A percentile compares a stretch with the other conserved stretches of the same genome.
These are phyloP conservation scores for Triops longicaudatus DNA, from an alignment of 1,140 invertebrate genomes.

Conservation along the genomic window DNA sequence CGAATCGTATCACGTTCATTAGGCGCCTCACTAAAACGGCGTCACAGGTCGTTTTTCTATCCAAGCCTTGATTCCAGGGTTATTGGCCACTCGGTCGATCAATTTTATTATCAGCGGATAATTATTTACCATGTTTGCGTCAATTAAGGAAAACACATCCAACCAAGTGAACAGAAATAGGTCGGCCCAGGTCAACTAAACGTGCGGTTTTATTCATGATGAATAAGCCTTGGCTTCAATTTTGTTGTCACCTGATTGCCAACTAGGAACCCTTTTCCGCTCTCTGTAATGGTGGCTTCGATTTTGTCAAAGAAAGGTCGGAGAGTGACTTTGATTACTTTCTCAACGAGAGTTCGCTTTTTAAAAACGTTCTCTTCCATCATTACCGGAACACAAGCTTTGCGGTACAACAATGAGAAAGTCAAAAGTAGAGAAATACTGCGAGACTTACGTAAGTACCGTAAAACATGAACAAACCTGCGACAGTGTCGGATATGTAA, in stretches of 20 bases:
- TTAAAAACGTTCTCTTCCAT: constrained; percentile 33
- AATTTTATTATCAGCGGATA: constrained; percentile 46
- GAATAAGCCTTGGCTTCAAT: background rate
- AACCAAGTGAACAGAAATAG: constrained; percentile 16
- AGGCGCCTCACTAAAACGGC: background rate
- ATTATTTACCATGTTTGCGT: background rate
- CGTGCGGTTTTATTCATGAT: background rate
- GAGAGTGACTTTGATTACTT: background rate
- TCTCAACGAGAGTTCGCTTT: constrained; percentile 24
- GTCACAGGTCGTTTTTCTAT: constrained; percentile 50
- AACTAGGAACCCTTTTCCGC: constrained; percentile 26
- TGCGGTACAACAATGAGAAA: background rate
- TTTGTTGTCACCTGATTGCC: constrained; percentile 27
- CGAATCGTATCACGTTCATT: background rate
- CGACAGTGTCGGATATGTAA: constrained; percentile 43
- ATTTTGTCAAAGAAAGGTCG: constrained; percentile 21
- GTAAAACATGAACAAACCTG: constrained; percentile 16
- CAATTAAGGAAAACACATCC: background rate
- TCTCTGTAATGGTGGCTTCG: constrained; percentile 25
- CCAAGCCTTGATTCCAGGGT: constrained; percentile 55
- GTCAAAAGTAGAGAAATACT: no score
- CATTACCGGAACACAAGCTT: background rate
- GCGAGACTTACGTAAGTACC: background rate
- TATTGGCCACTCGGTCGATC: constrained; percentile 44
- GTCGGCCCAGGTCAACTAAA: constrained; percentile 30